A percentile compares a stretch with the other conserved stretches of the same genome.
Evolutionary conservation across 2,113 vertebrate genomes (phyloP).

Genomic region (Ardeotis arabs): DNA sequence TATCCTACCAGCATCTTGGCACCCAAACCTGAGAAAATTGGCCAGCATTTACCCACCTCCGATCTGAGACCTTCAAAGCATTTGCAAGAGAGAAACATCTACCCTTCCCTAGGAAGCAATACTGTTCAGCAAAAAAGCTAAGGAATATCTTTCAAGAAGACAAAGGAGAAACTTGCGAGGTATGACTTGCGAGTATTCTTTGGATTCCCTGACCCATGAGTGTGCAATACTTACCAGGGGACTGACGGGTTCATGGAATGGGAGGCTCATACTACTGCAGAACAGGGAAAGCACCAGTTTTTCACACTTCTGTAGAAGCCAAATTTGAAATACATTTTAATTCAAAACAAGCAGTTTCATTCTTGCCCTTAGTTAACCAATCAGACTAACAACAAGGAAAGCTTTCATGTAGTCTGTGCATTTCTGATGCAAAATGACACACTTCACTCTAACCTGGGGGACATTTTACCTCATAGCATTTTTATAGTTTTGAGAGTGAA

Average conservation of each 20-base stretch:
- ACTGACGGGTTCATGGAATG: conserved; percentile 97
- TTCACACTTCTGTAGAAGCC: conserved; percentile 89
- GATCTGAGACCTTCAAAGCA: not conserved
- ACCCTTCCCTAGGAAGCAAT: not conserved
- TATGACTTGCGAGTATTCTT: not conserved
- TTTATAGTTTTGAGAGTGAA: not conserved
- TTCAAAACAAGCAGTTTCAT: not conserved
- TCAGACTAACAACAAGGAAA: not conserved
- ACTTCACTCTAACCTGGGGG: not conserved
- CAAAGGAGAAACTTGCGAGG: fast-evolving
- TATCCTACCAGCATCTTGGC: not conserved
- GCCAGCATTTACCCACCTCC: not conserved
- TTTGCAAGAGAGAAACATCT: not conserved
- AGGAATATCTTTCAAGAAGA: not conserved
- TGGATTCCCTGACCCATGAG: not conserved
- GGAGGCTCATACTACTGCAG: conserved; percentile 91
- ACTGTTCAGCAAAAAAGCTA: not conserved
- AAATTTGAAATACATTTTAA: conserved; percentile 19
- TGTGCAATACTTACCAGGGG: conserved; percentile 83
- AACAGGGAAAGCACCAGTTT: conserved; percentile 90
- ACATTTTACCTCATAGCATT: not conserved
- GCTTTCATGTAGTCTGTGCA: not conserved
- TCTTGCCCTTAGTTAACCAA: not conserved
- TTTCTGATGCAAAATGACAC: not conserved
- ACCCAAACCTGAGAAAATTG: not conserved